Conservation (phyloP, 2,113 vertebrate genomes). For the Amazona vittata region DNA sequence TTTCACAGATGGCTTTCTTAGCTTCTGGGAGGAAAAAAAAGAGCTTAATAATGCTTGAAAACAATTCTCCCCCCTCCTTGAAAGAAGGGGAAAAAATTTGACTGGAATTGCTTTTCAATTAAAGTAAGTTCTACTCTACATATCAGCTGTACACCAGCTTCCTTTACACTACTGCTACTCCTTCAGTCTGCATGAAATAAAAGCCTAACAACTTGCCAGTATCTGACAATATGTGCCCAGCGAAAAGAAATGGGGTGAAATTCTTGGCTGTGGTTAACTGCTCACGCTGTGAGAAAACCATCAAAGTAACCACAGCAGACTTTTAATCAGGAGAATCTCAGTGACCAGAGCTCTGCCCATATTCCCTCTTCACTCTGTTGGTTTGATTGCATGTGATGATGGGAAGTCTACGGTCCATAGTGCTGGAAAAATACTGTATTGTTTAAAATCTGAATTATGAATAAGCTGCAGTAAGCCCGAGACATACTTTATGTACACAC, state of each 20-base stretch:
- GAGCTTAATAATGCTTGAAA: conserved; percentile 80
- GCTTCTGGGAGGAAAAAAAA: conserved; percentile 83
- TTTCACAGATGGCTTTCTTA: conserved; percentile 93
- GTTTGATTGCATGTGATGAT: background rate
- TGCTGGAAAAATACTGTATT: background rate
- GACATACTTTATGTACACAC: background rate
- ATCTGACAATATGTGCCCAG: background rate
- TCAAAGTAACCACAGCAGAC: background rate
- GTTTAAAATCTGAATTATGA: background rate
- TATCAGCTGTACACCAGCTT: conserved; percentile 34
- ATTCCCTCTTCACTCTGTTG: background rate
- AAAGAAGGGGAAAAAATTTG: conserved; percentile 10
- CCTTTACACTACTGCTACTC: background rate
- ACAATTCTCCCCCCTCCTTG: conserved; percentile 52
- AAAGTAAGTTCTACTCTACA: conserved; percentile 57
- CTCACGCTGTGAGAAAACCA: background rate
- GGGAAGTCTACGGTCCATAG: background rate
- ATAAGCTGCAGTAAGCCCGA: background rate
- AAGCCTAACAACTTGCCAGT: conserved; percentile 28
- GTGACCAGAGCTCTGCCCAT: background rate
- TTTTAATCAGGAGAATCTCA: background rate
- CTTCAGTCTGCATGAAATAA: conserved; percentile 26
- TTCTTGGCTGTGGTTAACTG: background rate
- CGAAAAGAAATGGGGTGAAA: background rate
- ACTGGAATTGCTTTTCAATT: conserved; percentile 67